phyloP scores from a whole-genome alignment of 2,797 vertebrate species.

The Huso huso region DNA sequence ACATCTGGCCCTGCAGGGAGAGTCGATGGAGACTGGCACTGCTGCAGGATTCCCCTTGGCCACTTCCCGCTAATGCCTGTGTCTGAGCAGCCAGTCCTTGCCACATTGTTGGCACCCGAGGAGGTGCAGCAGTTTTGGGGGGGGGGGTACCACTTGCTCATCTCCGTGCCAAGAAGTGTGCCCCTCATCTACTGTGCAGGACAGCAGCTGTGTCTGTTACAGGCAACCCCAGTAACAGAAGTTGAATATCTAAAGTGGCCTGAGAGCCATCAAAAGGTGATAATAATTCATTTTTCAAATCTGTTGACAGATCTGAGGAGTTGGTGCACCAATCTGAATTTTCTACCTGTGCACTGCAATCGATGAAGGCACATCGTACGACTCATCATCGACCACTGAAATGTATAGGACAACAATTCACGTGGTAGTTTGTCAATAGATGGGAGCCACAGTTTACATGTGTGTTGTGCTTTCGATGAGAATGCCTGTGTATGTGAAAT shows the following conservation, averaged over 20 bases:
- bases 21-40: neutral
- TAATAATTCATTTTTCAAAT: too few relatives aligned
- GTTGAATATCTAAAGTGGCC: neutral
- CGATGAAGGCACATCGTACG: too few relatives aligned
- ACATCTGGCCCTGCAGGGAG: conserved; percentile 7
- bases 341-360: too few relatives aligned
- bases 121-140: neutral
- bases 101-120: conserved; percentile 8
- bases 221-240: neutral
- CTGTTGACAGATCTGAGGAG: too few relatives aligned
- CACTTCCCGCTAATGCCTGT: neutral
- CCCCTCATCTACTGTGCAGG: neutral
- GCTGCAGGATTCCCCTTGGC: neutral
- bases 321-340: too few relatives aligned
- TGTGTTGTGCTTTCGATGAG: too few relatives aligned
- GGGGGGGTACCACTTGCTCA: neutral
- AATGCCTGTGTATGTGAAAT: too few relatives aligned
- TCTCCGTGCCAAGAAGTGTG: neutral
- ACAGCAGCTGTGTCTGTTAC: neutral
- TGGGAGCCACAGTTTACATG: too few relatives aligned
- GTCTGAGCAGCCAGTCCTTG: conserved; percentile 2
- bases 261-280: neutral
- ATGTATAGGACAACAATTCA: too few relatives aligned
- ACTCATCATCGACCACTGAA: too few relatives aligned
- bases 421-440: too few relatives aligned